Evolutionary conservation across 2,797 vertebrate species (phyloP).

Genomic region (Manis pentadactyla): DNA sequence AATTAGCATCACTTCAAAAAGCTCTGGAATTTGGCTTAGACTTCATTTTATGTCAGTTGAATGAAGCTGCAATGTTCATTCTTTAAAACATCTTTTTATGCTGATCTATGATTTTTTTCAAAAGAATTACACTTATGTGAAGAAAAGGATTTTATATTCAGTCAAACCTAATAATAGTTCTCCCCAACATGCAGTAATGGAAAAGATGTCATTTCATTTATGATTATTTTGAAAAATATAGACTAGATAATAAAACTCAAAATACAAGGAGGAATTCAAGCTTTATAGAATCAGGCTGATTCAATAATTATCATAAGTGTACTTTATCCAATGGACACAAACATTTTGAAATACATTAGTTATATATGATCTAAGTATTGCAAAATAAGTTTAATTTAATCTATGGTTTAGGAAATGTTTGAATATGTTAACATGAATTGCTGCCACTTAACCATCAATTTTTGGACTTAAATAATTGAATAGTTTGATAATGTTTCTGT

Average conservation of each 20-base stretch:
- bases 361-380: slow-evolving; percentile 51
- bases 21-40: slow-evolving; percentile 56
- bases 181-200: slow-evolving; percentile 55
- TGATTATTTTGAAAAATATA: slow-evolving; percentile 20
- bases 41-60: slow-evolving; percentile 72
- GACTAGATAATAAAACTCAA: background rate
- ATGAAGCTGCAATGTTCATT: slow-evolving; percentile 72
- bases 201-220: slow-evolving; percentile 59
- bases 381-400: background rate
- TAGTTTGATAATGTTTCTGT: background rate
- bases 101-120: slow-evolving; percentile 66
- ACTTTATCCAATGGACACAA: background rate
- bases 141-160: slow-evolving; percentile 57
- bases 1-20: slow-evolving; percentile 62
- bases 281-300: background rate
- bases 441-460: background rate
- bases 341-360: slow-evolving; percentile 41
- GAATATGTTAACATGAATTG: background rate
- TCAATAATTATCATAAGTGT: background rate
- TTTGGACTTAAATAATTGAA: background rate
- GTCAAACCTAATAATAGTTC: slow-evolving; percentile 71
- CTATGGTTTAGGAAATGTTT: background rate
- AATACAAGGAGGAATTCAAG: background rate
- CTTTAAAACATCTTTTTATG: slow-evolving; percentile 72
- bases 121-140: slow-evolving; percentile 45